Percentiles rank a stretch among this genome's conserved stretches.
phyloP scores from a whole-genome alignment of 1,140 invertebrate genomes.

The Heliothis subflexa region DNA sequence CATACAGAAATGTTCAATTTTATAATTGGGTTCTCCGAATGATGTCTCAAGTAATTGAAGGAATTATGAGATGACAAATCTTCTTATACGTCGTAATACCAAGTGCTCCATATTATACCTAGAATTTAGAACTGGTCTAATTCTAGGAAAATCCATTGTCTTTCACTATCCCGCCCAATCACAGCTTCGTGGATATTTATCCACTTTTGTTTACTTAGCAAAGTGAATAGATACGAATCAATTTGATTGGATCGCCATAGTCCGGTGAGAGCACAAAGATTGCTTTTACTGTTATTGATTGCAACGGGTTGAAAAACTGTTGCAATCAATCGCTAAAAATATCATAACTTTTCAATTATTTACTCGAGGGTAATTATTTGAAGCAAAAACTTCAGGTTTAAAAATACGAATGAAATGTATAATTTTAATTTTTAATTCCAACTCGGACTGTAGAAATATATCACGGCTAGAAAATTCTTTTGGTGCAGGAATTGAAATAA shows the following conservation, averaged over 20 bases:
- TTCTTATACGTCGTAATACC: neutral
- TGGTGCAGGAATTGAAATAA: constrained; percentile 7
- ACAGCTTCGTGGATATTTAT: neutral
- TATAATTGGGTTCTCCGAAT: constrained; percentile 1
- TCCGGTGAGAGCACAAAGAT: constrained; percentile 8
- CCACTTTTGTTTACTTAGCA: constrained; percentile 10
- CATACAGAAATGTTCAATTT: neutral
- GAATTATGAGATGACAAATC: constrained; percentile 4
- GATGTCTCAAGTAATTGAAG: constrained; percentile 8
- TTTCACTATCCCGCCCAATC: neutral
- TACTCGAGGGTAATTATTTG: neutral
- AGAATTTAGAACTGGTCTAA: neutral
- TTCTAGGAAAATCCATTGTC: neutral
- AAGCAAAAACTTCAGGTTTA: neutral
- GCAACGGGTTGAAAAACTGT: constrained; percentile 12
- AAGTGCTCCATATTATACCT: neutral
- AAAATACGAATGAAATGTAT: neutral
- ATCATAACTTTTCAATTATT: neutral
- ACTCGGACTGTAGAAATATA: constrained; percentile 13
- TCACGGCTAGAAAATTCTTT: constrained; percentile 24
- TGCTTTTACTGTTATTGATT: neutral
- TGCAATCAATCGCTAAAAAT: constrained; percentile 8
- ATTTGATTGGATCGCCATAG: constrained; percentile 20
- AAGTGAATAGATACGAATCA: constrained; percentile 26
- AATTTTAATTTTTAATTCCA: constrained; percentile 3